Conservation (phyloP, 2,888 invertebrate genomes). For the Ennomos quercinarius region DNA sequence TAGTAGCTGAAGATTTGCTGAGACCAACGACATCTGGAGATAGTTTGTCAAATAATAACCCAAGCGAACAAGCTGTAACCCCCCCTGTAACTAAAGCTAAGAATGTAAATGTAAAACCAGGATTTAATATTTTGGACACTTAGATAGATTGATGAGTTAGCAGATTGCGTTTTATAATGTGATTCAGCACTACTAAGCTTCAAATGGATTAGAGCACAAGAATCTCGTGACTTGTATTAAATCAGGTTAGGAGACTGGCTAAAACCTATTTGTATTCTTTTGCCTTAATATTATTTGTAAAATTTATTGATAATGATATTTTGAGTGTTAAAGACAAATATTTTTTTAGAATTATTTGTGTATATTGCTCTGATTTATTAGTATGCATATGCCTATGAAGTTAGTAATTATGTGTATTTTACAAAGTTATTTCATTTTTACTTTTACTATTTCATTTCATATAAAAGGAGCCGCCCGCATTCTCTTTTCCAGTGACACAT, state of each 20-base stretch:
- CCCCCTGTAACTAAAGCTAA: conserved; percentile 73
- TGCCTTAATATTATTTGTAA: conserved; percentile 3
- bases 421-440: background rate
- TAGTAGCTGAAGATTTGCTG: conserved; percentile 67
- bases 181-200: background rate
- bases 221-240: too few species aligned
- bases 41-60: conserved; percentile 54
- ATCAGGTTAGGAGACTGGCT: too few species aligned
- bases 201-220: too few species aligned
- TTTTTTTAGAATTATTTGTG: conserved; percentile 11
- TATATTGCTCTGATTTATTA: conserved; percentile 3
- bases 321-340: conserved; percentile 1
- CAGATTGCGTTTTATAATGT: background rate
- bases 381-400: background rate
- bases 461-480: too few species aligned
- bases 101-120: conserved; percentile 63
- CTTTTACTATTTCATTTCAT: too few species aligned
- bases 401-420: background rate
- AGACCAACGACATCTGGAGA: conserved; percentile 59
- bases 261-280: too few species aligned
- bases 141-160: background rate
- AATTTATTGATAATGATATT: background rate
- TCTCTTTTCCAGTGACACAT: too few species aligned
- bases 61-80: conserved; percentile 40
- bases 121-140: conserved; percentile 64